Conservation (phyloP, 2,797 vertebrate species). For the Crocodylus rhombifer region DNA sequence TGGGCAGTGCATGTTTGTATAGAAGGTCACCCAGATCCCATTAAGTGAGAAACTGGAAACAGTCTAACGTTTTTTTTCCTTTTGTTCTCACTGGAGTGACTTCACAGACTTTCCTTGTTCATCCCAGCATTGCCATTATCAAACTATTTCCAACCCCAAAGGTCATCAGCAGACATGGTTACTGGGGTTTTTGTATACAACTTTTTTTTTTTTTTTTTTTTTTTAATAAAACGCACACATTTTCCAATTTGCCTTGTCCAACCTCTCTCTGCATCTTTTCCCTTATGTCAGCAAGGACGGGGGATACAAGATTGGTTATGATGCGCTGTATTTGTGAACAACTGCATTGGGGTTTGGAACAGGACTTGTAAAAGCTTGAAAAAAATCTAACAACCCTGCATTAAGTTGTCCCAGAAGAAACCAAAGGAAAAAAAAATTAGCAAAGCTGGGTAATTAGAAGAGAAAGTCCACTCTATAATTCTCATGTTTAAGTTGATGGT, state of each 20-base stretch:
- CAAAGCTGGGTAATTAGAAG: not conserved
- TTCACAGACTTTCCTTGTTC: conserved; percentile 51
- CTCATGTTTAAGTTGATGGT: no score
- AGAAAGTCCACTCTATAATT: not conserved
- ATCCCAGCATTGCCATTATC: conserved; percentile 17
- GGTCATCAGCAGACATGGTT: not conserved
- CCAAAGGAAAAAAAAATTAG: not conserved
- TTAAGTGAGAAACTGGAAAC: conserved; percentile 19
- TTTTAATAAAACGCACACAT: not conserved
- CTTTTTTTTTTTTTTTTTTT: not conserved
- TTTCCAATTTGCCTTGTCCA: conserved; percentile 42
- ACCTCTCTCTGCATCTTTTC: conserved; percentile 29
- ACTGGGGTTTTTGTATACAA: not conserved
- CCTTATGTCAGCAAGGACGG: not conserved
- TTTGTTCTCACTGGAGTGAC: conserved; percentile 35
- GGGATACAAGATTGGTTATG: not conserved
- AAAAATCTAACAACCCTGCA: not conserved
- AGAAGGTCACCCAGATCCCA: not conserved
- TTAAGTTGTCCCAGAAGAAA: not conserved
- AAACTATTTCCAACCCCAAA: conserved; percentile 61
- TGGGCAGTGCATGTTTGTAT: not conserved
- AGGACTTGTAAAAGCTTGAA: not conserved
- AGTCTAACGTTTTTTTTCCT: conserved; percentile 27
- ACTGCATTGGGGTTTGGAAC: not conserved
- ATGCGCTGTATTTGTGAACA: not conserved